Base-by-base conservation (phyloP, 2,797 vertebrate genomes). In the Phyllotis vaccarum region DNA sequence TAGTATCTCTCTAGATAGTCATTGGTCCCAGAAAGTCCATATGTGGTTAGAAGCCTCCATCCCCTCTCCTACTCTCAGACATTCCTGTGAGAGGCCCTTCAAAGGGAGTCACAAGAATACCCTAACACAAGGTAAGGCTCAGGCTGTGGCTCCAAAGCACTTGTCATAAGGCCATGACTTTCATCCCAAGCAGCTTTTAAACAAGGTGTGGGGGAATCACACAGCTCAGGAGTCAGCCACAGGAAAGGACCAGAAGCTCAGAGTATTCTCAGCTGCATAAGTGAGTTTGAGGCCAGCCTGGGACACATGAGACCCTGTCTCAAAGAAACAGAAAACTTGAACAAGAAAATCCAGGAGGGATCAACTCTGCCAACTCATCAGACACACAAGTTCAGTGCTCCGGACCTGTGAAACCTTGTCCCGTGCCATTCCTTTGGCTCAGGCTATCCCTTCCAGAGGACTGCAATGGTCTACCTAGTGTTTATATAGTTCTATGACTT, bases 21-120 rank as follows among this genome's bases (percentile, higher is more conserved):
- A 22, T 37, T 21, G 22, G 19, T 74, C n/a, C 88, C 58, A 86
- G 83, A 94, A 85, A 93, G 93, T 80, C 24, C 78, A 60, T 74
- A 60, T 29, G 40, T 52, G 27, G 31, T 76, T 70, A 52, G 80
- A 49, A 66, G 5, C 37, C 9, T 58, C 46, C 34, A 43, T 3
- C 14, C 8, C 31, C 46, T 11, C 27, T 34, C n/a, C 8, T 9
- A 68, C n/a, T 82, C 64, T 46, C 72, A 6, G 78, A 58, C 52
- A 34, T 75, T 14, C 58, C 10, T 58, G 66, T 24, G 34, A 90
- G 37, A 49, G 14, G 19, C 22, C 14, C 56, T 80, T 54, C 34
- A 78, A 19, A 8, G 27, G 21, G 22, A 66, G 13, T 78, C 86
- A 64, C 14, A 58, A 54, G 76, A 72, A 37, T 76, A 27, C 58